Percentiles rank a stretch among this genome's conserved stretches.
phyloP scores from a whole-genome alignment of 2,888 invertebrate genomes.

The Plagodis pulveraria region DNA sequence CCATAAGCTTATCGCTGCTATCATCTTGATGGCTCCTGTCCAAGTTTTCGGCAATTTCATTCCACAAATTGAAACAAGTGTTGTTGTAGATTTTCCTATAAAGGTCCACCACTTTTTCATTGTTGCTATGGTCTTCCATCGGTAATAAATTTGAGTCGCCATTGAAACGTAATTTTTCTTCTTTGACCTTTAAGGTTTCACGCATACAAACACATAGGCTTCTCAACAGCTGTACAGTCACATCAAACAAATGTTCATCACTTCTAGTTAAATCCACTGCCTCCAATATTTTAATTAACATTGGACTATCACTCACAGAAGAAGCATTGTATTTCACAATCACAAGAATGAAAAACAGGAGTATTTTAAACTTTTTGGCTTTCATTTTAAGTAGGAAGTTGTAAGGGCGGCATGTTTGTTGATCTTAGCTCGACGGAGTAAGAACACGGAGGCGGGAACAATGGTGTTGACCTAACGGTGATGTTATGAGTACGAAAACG shows the following conservation, averaged over 20 bases:
- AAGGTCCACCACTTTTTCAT: constrained; percentile 48
- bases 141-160: constrained; percentile 42
- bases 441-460: constrained; percentile 52
- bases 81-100: constrained; percentile 66
- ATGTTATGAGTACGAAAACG: constrained; percentile 59
- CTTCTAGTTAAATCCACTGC: constrained; percentile 61
- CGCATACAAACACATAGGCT: constrained; percentile 70
- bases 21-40: constrained; percentile 31
- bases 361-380: constrained; percentile 30
- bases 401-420: constrained; percentile 58
- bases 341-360: constrained; percentile 24
- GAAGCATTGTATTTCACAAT: constrained; percentile 20
- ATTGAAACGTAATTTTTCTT: constrained; percentile 41
- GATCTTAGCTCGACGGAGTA: constrained; percentile 28
- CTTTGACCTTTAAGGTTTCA: constrained; percentile 54
- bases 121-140: constrained; percentile 33
- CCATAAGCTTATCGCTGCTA: constrained; percentile 32
- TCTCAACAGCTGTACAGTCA: constrained; percentile 65
- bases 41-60: constrained; percentile 48
- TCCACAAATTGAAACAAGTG: constrained; percentile 60
- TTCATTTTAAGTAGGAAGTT: constrained; percentile 60
- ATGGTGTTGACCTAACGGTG: constrained; percentile 50
- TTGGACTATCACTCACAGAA: constrained; percentile 49
- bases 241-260: constrained; percentile 62
- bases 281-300: constrained; percentile 61